A percentile compares a stretch with the other conserved stretches of the same genome.
Conservation (phyloP, 2,113 vertebrate genomes). For the Collichthys lucidus region DNA sequence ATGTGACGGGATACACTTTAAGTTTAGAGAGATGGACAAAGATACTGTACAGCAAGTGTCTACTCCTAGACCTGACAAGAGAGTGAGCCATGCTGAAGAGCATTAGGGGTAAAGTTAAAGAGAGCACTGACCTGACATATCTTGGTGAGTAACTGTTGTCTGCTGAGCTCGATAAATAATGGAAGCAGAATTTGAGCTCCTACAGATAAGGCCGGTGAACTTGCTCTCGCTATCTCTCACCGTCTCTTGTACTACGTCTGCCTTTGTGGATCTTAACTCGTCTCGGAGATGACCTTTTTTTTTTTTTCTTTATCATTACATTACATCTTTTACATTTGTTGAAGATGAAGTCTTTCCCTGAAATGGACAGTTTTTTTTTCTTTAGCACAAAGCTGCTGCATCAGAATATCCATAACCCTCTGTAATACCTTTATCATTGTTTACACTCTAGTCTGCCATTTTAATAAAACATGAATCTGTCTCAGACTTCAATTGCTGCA, state of each 20-base stretch:
- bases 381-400: neutral
- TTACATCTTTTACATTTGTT: constrained; percentile 23
- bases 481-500: neutral
- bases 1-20: neutral
- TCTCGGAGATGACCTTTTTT: constrained; percentile 8
- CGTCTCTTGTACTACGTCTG: neutral
- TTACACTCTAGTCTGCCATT: constrained; percentile 1
- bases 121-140: constrained; percentile 69
- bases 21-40: constrained; percentile 8
- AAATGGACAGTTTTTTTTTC: neutral
- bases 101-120: constrained; percentile 62
- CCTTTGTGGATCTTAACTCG: neutral
- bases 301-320: neutral
- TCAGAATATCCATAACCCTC: neutral
- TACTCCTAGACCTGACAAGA: constrained; percentile 38
- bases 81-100: constrained; percentile 56
- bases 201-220: constrained; percentile 53
- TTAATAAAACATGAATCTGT: constrained; percentile 23
- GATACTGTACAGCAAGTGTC: constrained; percentile 42
- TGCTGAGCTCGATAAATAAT: constrained; percentile 74
- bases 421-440: neutral
- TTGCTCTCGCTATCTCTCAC: constrained; percentile 22
- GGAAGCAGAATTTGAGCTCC: constrained; percentile 59
- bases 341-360: neutral
- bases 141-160: constrained; percentile 69